Percentiles rank a stretch among this genome's conserved stretches.
phyloP scores from a whole-genome alignment of 2,888 invertebrate genomes.

The Eurytoma adleriae region DNA sequence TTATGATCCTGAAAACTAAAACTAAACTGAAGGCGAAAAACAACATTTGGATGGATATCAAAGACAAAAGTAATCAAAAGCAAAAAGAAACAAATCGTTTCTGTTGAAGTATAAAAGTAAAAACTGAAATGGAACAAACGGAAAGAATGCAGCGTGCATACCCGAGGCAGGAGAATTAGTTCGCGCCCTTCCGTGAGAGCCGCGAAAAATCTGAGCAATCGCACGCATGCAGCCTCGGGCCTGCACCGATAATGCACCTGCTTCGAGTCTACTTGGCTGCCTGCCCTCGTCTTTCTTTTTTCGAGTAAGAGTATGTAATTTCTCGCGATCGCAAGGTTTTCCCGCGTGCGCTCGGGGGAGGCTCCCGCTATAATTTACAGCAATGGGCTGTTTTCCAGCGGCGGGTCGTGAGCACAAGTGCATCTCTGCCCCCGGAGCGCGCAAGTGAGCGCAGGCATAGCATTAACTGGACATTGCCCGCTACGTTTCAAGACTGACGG shows the following conservation, averaged over 20 bases:
- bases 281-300: slow-evolving; percentile 13
- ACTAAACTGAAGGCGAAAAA: too few species aligned
- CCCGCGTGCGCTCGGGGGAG: slow-evolving; percentile 33
- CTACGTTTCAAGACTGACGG: slow-evolving; percentile 12
- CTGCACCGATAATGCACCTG: slow-evolving; percentile 65
- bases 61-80: too few species aligned
- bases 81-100: too few species aligned
- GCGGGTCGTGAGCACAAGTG: slow-evolving; percentile 48
- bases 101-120: background rate
- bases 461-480: slow-evolving; percentile 70
- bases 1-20: too few species aligned
- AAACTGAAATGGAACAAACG: background rate
- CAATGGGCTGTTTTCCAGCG: slow-evolving; percentile 52
- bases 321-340: slow-evolving; percentile 48
- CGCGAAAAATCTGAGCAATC: slow-evolving; percentile 27
- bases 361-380: slow-evolving; percentile 51
- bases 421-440: slow-evolving; percentile 54
- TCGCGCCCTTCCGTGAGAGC: slow-evolving; percentile 46
- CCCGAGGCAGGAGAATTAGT: slow-evolving; percentile 50
- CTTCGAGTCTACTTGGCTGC: slow-evolving; percentile 44
- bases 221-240: slow-evolving; percentile 23
- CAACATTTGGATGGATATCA: too few species aligned
- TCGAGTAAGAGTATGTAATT: slow-evolving; percentile 46
- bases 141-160: background rate
- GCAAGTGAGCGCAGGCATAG: slow-evolving; percentile 63